A percentile compares a stretch with the other conserved stretches of the same genome.
Evolutionary conservation across 2,888 invertebrate species (phyloP).

Genomic region (Hypercompe scribonia): DNA sequence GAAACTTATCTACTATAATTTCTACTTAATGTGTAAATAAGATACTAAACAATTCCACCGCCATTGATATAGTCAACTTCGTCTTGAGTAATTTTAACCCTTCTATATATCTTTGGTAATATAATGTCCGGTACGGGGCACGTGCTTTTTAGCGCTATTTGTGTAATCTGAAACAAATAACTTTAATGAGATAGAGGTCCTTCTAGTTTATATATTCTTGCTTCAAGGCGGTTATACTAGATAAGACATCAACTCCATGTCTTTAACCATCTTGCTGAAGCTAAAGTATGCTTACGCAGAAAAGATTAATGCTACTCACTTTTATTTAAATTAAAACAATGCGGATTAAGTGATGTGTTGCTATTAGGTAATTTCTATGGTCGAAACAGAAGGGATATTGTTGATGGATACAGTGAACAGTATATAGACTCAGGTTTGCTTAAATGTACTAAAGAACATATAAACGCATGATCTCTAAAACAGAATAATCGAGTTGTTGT

Average conservation of each 20-base stretch:
- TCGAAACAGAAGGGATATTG: too few species aligned
- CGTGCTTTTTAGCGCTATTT: neutral
- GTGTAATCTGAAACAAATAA: slow-evolving; percentile 5
- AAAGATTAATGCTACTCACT: too few species aligned
- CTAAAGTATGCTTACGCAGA: neutral
- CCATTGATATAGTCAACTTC: slow-evolving; percentile 92
- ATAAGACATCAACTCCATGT: too few species aligned
- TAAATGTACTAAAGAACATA: too few species aligned
- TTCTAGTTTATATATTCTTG: neutral
- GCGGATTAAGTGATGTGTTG: too few species aligned
- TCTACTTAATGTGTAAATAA: slow-evolving; percentile 38
- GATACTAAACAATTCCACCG: slow-evolving; percentile 86
- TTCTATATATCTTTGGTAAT: slow-evolving; percentile 88
- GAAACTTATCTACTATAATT: neutral
- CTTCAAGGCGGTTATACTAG: too few species aligned
- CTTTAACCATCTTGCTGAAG: neutral
- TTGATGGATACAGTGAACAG: too few species aligned
- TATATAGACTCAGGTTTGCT: too few species aligned
- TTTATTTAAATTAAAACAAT: too few species aligned
- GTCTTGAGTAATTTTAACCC: slow-evolving; percentile 87
- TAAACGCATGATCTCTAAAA: too few species aligned
- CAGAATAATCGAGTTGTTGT: too few species aligned
- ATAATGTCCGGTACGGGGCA: slow-evolving; percentile 88
- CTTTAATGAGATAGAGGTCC: neutral
- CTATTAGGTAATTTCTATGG: too few species aligned